Evolutionary conservation across 2,797 vertebrate genomes (phyloP).

Genomic region (Smutsia gigantea): DNA sequence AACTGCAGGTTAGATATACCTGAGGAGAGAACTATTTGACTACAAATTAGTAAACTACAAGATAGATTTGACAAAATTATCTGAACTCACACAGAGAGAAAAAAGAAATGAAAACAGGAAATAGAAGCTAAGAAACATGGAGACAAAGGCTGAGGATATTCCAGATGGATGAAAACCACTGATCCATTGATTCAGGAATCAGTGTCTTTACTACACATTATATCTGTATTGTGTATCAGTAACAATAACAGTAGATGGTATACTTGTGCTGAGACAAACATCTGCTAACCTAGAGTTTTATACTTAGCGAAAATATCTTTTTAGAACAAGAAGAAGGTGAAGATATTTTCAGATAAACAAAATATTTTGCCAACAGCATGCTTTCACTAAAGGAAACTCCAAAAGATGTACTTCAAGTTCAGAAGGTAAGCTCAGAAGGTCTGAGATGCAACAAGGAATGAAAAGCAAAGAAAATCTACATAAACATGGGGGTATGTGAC

Average conservation of each 20-base stretch:
- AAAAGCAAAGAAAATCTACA: neutral
- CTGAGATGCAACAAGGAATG: neutral
- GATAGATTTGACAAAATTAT: neutral
- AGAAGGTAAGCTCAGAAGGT: neutral
- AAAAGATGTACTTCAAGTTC: neutral
- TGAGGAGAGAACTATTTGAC: neutral
- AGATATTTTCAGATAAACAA: neutral
- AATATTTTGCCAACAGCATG: neutral
- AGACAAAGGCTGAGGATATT: neutral
- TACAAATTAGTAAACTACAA: neutral
- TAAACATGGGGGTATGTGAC: neutral
- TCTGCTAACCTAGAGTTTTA: neutral
- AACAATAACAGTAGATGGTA: neutral
- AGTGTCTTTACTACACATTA: neutral
- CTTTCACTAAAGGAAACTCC: neutral
- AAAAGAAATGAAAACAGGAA: neutral
- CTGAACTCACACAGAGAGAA: neutral
- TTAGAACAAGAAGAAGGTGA: neutral
- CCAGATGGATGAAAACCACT: neutral
- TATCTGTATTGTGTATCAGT: neutral
- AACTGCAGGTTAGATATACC: neutral
- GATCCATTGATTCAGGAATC: neutral
- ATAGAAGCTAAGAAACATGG: neutral
- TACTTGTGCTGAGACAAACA: neutral
- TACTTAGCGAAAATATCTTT: neutral